Percentiles rank a stretch among this genome's conserved stretches.
phyloP scores from a whole-genome alignment of 2,113 vertebrate genomes.

The Mionectes macconnelli region DNA sequence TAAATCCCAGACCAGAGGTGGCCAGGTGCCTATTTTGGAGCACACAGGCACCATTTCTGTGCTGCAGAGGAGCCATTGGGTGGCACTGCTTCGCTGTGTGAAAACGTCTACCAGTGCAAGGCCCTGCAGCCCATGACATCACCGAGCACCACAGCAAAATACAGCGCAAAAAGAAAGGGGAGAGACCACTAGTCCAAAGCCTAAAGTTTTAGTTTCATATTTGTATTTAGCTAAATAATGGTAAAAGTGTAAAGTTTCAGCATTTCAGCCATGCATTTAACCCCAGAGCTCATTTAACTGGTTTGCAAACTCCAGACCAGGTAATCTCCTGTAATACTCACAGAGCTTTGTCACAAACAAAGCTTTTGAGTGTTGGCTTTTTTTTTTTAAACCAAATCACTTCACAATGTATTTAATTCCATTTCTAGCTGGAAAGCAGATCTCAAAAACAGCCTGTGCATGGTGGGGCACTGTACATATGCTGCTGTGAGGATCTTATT shows the following conservation, averaged over 20 bases:
- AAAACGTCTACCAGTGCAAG: not conserved
- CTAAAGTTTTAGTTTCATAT: not conserved
- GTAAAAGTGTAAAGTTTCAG: not conserved
- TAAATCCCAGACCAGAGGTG: not conserved
- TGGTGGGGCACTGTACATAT: not conserved
- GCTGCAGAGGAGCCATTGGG: slow-evolving; percentile 42
- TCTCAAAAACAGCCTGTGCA: not conserved
- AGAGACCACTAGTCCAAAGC: not conserved
- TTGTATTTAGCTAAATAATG: not conserved
- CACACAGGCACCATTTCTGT: not conserved
- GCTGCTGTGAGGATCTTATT: not conserved
- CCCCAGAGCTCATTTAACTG: not conserved
- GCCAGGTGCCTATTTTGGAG: not conserved
- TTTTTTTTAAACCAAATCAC: not conserved
- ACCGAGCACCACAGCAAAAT: not conserved
- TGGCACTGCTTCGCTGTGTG: slow-evolving; percentile 38
- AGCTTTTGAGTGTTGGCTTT: not conserved
- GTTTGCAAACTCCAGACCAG: not conserved
- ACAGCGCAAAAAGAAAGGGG: not conserved
- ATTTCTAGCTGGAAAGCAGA: not conserved
- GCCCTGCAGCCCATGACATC: not conserved
- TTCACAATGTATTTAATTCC: not conserved
- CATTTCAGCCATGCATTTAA: not conserved
- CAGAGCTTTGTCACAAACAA: not conserved
- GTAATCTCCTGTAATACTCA: not conserved